These are phyloP conservation scores for Cirrhinus molitorella DNA, from an alignment of 2,797 vertebrate genomes.

Conservation along the genomic window DNA sequence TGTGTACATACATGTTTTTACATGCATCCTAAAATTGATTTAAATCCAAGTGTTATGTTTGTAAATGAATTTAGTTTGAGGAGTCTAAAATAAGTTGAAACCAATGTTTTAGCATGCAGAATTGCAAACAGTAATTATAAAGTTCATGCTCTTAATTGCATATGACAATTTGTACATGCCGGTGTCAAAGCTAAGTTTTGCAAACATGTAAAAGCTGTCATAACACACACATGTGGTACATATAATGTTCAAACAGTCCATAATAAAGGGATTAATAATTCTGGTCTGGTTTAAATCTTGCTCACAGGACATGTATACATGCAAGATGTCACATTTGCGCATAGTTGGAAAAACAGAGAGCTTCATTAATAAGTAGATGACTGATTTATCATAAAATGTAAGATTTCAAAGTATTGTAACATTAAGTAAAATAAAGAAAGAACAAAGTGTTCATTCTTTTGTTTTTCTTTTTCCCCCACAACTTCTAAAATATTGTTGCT, in stretches of 20 bases:
- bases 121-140: background rate
- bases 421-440: background rate
- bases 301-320: background rate
- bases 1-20: too few relatives aligned
- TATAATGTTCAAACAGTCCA: background rate
- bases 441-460: background rate
- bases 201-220: background rate
- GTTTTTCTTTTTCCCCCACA: background rate
- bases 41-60: background rate
- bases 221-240: background rate
- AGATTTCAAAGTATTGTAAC: background rate
- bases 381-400: background rate
- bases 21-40: background rate
- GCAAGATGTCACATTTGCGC: background rate
- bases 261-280: background rate
- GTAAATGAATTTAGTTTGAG: background rate
- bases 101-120: background rate
- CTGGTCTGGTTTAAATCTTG: background rate
- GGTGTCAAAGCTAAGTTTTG: background rate
- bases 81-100: background rate
- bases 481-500: background rate
- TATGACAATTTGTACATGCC: background rate
- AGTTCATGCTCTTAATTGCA: background rate
- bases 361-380: background rate
- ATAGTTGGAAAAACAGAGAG: background rate